Evolutionary conservation across 2,797 vertebrate genomes (phyloP).

Genomic region (Pempheris klunzingeri): DNA sequence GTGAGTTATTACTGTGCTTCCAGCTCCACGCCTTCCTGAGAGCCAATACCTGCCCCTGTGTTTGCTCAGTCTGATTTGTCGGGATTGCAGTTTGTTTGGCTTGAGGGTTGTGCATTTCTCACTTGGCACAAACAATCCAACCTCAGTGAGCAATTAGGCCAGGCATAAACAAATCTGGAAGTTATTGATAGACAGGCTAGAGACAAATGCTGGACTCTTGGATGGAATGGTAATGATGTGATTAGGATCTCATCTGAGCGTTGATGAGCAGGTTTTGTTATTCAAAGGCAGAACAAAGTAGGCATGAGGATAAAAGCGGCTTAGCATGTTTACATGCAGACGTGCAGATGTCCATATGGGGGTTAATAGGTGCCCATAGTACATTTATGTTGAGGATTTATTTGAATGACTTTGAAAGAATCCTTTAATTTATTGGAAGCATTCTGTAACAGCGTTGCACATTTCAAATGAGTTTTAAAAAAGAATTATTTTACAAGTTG

Average conservation of each 20-base stretch:
- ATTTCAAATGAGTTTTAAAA: constrained; percentile 27
- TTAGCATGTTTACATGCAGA: background rate
- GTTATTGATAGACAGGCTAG: constrained; percentile 60
- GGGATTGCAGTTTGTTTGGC: constrained; percentile 60
- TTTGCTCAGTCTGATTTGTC: constrained; percentile 68
- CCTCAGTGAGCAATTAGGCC: constrained; percentile 65
- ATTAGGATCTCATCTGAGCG: constrained; percentile 59
- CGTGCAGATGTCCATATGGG: background rate
- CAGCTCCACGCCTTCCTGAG: constrained; percentile 43
- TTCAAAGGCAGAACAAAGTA: constrained; percentile 10
- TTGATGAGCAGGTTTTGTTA: constrained; percentile 42
- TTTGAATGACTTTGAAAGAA: constrained; percentile 26
- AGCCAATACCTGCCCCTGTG: constrained; percentile 59
- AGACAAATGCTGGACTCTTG: constrained; percentile 29
- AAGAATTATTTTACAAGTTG: constrained; percentile 22
- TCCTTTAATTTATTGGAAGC: constrained; percentile 16
- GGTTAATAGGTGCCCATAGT: background rate
- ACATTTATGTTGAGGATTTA: constrained; percentile 22
- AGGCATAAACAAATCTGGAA: constrained; percentile 63
- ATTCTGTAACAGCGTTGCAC: constrained; percentile 13
- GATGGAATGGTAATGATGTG: constrained; percentile 61
- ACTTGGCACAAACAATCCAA: constrained; percentile 59
- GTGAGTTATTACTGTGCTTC: constrained; percentile 58
- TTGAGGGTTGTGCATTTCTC: constrained; percentile 60
- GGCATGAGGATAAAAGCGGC: background rate